Conservation (phyloP, 2,797 vertebrate genomes). For the Esox masquinongy region DNA sequence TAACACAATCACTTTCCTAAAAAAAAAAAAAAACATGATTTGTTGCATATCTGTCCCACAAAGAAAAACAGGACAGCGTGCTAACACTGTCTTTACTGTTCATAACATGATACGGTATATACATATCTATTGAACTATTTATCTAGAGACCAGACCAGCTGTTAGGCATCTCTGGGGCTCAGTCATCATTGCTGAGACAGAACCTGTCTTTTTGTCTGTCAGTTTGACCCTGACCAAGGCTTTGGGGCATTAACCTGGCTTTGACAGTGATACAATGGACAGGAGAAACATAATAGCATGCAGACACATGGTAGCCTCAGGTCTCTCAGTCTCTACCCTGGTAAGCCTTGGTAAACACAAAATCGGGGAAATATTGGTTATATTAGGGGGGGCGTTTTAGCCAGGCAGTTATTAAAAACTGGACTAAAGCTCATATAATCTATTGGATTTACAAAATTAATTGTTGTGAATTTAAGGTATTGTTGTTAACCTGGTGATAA, state of each 20-base stretch:
- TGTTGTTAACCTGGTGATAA: neutral
- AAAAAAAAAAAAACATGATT: too few species aligned
- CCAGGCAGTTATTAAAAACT: neutral
- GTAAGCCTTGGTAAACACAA: neutral
- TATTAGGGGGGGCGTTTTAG: neutral
- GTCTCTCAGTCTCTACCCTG: neutral
- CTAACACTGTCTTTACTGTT: too few species aligned
- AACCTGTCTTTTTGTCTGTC: too few species aligned
- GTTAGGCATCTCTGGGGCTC: too few species aligned
- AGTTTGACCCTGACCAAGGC: too few species aligned
- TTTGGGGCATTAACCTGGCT: too few species aligned
- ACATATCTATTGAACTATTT: too few species aligned
- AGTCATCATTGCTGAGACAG: too few species aligned
- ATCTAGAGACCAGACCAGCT: too few species aligned
- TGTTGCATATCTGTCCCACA: too few species aligned
- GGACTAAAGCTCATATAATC: neutral
- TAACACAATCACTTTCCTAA: neutral
- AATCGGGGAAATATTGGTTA: neutral
- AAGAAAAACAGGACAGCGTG: too few species aligned
- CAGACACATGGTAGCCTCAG: neutral
- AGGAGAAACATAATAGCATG: neutral
- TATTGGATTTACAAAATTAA: neutral
- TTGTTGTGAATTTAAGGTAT: neutral
- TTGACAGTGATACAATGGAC: neutral
- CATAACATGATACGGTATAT: too few species aligned